These are phyloP conservation scores for Ceyx erithaca DNA, from an alignment of 2,797 vertebrate genomes.

Conservation along the genomic window DNA sequence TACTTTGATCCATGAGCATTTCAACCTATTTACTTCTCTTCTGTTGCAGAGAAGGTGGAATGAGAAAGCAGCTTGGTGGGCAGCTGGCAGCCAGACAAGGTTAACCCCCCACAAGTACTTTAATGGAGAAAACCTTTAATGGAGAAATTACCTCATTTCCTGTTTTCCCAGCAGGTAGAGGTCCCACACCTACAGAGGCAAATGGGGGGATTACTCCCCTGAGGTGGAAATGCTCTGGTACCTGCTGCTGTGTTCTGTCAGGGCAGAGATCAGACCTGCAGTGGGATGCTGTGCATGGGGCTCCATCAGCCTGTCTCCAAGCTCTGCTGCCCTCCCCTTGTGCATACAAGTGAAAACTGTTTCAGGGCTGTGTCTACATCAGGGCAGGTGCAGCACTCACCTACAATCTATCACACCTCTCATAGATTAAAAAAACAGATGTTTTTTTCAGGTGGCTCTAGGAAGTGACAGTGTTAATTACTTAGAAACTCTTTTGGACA, in stretches of 20 bases:
- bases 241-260: background rate
- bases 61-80: background rate
- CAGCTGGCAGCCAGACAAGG: background rate
- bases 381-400: background rate
- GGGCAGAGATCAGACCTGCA: background rate
- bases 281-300: fast-evolving
- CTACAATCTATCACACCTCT: background rate
- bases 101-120: background rate
- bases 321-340: background rate
- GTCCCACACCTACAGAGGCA: background rate
- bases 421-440: background rate
- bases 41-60: background rate
- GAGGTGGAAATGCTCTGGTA: background rate
- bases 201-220: background rate
- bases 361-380: background rate
- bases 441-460: background rate
- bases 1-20: background rate
- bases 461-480: background rate
- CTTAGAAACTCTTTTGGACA: background rate
- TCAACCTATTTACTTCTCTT: background rate
- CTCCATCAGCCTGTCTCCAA: background rate
- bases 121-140: background rate
- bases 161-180: background rate
- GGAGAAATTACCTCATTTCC: background rate
- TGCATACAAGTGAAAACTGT: background rate